Evolutionary conservation across 30 jellyfish, hydroid and myxozoan genomes (phyloP).

Genomic region (Aurelia coerulea): DNA sequence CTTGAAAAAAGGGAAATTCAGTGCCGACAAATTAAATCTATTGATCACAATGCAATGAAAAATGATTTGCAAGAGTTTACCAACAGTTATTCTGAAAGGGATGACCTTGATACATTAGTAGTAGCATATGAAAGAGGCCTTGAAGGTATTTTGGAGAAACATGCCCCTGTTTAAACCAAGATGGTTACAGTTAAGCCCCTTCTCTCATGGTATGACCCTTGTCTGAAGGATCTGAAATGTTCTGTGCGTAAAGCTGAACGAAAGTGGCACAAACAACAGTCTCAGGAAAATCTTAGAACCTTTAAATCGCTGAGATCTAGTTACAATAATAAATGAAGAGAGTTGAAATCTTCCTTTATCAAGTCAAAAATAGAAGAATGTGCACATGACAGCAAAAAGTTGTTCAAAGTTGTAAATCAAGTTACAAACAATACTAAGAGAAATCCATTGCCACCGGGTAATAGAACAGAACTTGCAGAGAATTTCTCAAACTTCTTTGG

Average conservation of each 20-base stretch:
- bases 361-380: neutral
- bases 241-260: neutral
- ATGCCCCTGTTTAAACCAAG: neutral
- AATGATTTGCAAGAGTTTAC: no score
- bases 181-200: conserved; percentile 4
- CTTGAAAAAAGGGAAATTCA: neutral
- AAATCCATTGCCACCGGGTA: conserved; percentile 15
- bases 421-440: conserved; percentile 18
- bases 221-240: no score
- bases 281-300: conserved; percentile 9
- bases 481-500: neutral
- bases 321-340: conserved; percentile 19
- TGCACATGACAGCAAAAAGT: no score
- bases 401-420: neutral
- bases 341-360: conserved; percentile 16
- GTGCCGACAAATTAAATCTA: no score
- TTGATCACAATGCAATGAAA: no score
- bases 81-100: no score
- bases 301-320: conserved; percentile 4
- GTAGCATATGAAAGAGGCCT: conserved; percentile 2
- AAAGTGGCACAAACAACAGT: conserved; percentile 4
- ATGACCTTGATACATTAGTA: neutral
- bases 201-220: neutral
- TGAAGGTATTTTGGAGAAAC: neutral
- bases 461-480: conserved; percentile 1